Evolutionary conservation across 2,797 vertebrate species (phyloP).

Genomic region (Phaenicophaeus curvirostris): DNA sequence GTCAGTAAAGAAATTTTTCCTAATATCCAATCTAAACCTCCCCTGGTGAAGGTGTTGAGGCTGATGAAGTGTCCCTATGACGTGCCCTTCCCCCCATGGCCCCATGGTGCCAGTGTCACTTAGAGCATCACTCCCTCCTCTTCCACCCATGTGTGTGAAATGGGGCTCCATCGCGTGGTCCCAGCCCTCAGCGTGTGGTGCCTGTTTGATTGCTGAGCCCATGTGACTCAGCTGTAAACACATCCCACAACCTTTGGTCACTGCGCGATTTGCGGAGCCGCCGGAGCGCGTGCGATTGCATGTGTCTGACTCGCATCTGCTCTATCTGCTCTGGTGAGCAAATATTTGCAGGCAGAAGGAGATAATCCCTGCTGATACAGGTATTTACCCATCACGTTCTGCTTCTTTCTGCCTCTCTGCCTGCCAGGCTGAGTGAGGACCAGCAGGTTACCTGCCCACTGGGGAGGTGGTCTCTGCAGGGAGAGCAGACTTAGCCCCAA

Average conservation of each 20-base stretch:
- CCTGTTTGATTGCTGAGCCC: not conserved
- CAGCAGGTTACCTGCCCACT: fast-evolving
- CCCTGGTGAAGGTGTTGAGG: not conserved
- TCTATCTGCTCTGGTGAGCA: conserved; percentile 6
- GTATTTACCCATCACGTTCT: not conserved
- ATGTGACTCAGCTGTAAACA: not conserved
- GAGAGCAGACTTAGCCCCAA: not conserved
- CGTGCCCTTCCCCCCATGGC: not conserved
- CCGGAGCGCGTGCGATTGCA: not conserved
- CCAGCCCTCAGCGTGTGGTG: fast-evolving
- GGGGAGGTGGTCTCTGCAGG: not conserved
- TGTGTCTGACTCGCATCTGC: not conserved
- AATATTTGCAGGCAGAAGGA: conserved; percentile 29
- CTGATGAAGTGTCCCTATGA: not conserved
- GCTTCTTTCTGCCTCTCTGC: not conserved
- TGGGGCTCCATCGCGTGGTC: fast-evolving
- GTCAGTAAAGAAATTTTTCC: too few species aligned
- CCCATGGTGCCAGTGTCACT: fast-evolving
- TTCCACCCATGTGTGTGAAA: not conserved
- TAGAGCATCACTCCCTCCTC: too few species aligned
- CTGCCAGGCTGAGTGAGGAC: not conserved
- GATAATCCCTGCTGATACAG: not conserved
- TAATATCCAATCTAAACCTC: too few species aligned
- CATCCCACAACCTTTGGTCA: not conserved
- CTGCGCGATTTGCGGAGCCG: fast-evolving